Evolutionary conservation across 2,113 vertebrate genomes (phyloP), one percentile per base, ranked within the genome.

Genomic region (Chiloscyllium plagiosum): DNA sequence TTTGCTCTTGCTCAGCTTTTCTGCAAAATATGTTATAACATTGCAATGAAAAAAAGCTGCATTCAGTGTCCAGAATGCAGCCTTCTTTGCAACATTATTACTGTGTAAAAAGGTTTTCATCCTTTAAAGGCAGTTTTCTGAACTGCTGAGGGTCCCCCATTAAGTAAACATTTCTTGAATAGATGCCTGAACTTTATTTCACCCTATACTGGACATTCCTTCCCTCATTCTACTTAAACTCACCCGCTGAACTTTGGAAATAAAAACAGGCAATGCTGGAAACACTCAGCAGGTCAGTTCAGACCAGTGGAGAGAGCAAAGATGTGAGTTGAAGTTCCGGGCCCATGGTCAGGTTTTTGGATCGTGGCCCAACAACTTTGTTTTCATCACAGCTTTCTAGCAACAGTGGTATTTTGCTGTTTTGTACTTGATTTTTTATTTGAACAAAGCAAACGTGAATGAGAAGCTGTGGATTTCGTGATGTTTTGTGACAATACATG

Each of bases 131-230:
- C 10, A 0, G 56, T 33, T 90, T 90, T 61, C 50, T 29, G 26
- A 61, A 12, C 80, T 42, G 61, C 33, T 29, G 68, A 69, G 72
- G 69, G 69, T 61, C 69, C 94, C 66, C 69, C 66, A 52, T 70
- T 50, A 52, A 29, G 42, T 95, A 50, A 95, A 70, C 47, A 95
- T 4, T 6, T 19, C 94, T 95, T 56, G 20, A 47, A 47, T 61
- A 93, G 61, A 93, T 26, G 13, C 22, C 17, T 95, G 33, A 95
- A 95, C 94, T 95, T 95, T 95, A 70, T 47, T 95, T 95, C 69
- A 72, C 69, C 94, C 69, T 72, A 42, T 52, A 95, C 33, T 72
- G 37, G 72, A 72, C 68, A 72, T 95, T 37, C 66, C n/a, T n/a
- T 93, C 47, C 42, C 92, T 29, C 50, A 93, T 66, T 52, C 42